phyloP scores from a whole-genome alignment of 2,888 invertebrate genomes.

The Gnatocerus cornutus region DNA sequence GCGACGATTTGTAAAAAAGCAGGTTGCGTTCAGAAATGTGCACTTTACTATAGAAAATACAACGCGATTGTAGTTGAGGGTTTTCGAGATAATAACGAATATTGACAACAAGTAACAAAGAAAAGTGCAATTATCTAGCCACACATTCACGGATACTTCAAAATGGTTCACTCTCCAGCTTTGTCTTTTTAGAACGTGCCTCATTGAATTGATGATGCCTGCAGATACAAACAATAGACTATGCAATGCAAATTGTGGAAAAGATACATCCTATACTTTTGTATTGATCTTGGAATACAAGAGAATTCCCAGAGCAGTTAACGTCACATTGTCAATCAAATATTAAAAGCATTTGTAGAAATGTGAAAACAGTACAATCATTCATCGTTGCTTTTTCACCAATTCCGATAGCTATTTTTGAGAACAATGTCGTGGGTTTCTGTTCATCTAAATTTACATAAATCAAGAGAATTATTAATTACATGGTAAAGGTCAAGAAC shows the following conservation, averaged over 20 bases:
- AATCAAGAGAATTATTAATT: slow-evolving; percentile 1
- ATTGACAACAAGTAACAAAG: neutral
- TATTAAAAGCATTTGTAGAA: slow-evolving; percentile 9
- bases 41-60: neutral
- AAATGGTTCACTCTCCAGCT: slow-evolving; percentile 2
- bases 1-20: neutral
- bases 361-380: slow-evolving; percentile 17
- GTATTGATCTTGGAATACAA: slow-evolving; percentile 18
- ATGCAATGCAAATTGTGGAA: slow-evolving; percentile 19
- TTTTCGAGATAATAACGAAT: too few relatives aligned
- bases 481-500: slow-evolving; percentile 24
- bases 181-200: slow-evolving; percentile 7
- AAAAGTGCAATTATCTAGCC: slow-evolving; percentile 2
- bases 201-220: slow-evolving; percentile 16
- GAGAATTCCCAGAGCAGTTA: slow-evolving; percentile 15
- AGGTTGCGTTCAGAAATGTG: neutral
- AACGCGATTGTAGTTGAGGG: too few relatives aligned
- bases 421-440: neutral
- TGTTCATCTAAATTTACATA: neutral
- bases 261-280: slow-evolving; percentile 24
- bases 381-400: neutral
- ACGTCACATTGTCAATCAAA: slow-evolving; percentile 11
- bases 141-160: slow-evolving; percentile 1
- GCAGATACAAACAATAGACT: slow-evolving; percentile 23
- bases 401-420: too few relatives aligned